Conservation (phyloP, 1,140 invertebrate genomes). For the Teleogryllus occipitalis region DNA sequence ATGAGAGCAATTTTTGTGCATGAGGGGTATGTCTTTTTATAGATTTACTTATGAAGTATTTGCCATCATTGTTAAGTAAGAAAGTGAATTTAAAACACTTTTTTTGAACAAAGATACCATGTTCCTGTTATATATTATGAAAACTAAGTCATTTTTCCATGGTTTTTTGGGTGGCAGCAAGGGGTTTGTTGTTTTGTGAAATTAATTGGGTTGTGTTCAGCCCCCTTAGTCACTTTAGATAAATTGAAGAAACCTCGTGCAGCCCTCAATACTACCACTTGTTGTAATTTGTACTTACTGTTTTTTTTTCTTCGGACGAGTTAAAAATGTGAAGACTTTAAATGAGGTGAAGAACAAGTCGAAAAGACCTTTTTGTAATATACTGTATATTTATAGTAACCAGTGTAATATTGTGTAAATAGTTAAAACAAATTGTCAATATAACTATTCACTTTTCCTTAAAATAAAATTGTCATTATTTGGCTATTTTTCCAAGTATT, state of each 20-base stretch:
- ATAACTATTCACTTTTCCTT: slow-evolving; percentile 19
- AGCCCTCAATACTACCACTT: slow-evolving; percentile 18
- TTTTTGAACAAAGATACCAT: slow-evolving; percentile 38
- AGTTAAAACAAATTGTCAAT: slow-evolving; percentile 19
- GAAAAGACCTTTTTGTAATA: slow-evolving; percentile 21
- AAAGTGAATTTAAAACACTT: slow-evolving; percentile 15
- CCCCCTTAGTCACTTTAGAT: neutral
- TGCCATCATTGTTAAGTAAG: slow-evolving; percentile 13
- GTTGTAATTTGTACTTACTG: slow-evolving; percentile 26
- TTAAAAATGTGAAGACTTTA: slow-evolving; percentile 24
- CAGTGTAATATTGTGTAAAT: slow-evolving; percentile 24
- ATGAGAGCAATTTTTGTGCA: slow-evolving; percentile 13
- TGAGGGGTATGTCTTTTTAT: slow-evolving; percentile 17
- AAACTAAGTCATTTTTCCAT: slow-evolving; percentile 38
- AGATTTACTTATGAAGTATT: slow-evolving; percentile 17
- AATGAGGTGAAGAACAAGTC: slow-evolving; percentile 18
- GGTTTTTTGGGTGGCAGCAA: slow-evolving; percentile 16
- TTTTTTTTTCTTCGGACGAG: slow-evolving; percentile 23
- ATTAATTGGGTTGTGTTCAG: neutral
- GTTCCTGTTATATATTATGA: slow-evolving; percentile 37
- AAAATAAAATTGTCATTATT: slow-evolving; percentile 24
- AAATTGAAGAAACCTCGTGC: slow-evolving; percentile 1
- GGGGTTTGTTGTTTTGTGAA: slow-evolving; percentile 7
- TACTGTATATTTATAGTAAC: slow-evolving; percentile 25
- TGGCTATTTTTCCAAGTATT: slow-evolving; percentile 26